Base-by-base conservation (phyloP, 2,888 invertebrate species). In the Acleris laterana region DNA sequence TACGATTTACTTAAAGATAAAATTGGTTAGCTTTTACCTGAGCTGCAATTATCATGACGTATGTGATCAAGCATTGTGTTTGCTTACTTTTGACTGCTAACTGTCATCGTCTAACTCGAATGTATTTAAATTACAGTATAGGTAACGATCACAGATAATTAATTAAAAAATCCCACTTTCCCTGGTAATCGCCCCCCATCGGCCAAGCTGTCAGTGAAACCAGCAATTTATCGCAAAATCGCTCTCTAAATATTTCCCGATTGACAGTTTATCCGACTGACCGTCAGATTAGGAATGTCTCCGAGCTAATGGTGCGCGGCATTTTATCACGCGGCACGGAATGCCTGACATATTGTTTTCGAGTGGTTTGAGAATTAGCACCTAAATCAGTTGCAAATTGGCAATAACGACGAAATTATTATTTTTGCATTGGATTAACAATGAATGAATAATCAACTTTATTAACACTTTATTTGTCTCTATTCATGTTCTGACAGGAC, bases 191-290 rank as follows among this genome's bases (percentile, higher is more conserved):
- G 49, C 28, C 55, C 25, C 19, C 28, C 58, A 48, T 52, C 19
- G 56, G 50, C 46, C 11, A 53, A 62, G 19, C 32, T 38, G 48
- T 55, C 60, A 60, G 65, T 62, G 66, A 66, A 62, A 66, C 69
- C 68, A 70, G 62, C 69, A 70, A 72, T 71, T 63, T 67, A 71
- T 71, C 66, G 70, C 72, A 32, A 44, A 75, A 72, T 74, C 71
- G 69, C 78, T 80, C 80, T 82, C 77, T 76, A 76, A 75, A 77
- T 76, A 79, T 70, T 74, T 69, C 68, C 69, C 71, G 63, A 77
- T 77, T 79, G 80, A 79, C 78, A 78, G 82, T 72, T 81, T 74
- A 80, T 71, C 75, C 71, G 77, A 78, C 76, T 74, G 69, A 72
- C 73, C 74, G 72, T 71, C 60, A 53, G 70, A 70, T 70, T 68